A percentile compares a stretch with the other conserved stretches of the same genome.
Evolutionary conservation across 2,888 invertebrate species (phyloP).

Genomic region (Melikaiella ostensackeni): DNA sequence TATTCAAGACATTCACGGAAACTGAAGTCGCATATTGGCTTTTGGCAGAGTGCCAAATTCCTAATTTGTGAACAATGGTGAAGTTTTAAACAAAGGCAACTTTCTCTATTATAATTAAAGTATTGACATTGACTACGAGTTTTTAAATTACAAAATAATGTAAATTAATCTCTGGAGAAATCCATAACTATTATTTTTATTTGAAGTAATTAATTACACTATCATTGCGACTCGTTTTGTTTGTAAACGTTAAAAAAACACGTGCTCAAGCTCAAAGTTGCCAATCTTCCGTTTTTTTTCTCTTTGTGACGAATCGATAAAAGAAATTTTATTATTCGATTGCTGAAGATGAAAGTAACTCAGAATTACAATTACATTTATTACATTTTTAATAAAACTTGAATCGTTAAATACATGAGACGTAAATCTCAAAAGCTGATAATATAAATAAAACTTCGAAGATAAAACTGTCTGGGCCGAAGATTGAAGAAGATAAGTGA

Average conservation of each 20-base stretch:
- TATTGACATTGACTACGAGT: not conserved
- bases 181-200: not conserved
- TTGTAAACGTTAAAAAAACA: slow-evolving; percentile 27
- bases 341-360: not conserved
- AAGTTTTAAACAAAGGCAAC: slow-evolving; percentile 1
- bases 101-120: not conserved
- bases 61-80: slow-evolving; percentile 9
- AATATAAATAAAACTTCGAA: not conserved
- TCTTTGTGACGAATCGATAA: slow-evolving; percentile 11
- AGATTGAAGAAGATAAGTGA: not conserved
- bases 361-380: not conserved
- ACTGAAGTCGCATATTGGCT: not conserved
- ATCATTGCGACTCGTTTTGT: not conserved
- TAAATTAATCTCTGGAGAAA: not conserved
- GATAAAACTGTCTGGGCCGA: not conserved
- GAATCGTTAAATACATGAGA: too few species aligned
- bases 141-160: not conserved
- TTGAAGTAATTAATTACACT: not conserved
- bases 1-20: not conserved
- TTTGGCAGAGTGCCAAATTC: slow-evolving; percentile 15
- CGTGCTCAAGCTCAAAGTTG: slow-evolving; percentile 28
- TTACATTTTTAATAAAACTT: not conserved
- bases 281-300: slow-evolving; percentile 1
- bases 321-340: not conserved
- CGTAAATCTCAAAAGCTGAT: not conserved